Evolutionary conservation across 1,140 invertebrate genomes (phyloP).

Genomic region (Ylistrum balloti): DNA sequence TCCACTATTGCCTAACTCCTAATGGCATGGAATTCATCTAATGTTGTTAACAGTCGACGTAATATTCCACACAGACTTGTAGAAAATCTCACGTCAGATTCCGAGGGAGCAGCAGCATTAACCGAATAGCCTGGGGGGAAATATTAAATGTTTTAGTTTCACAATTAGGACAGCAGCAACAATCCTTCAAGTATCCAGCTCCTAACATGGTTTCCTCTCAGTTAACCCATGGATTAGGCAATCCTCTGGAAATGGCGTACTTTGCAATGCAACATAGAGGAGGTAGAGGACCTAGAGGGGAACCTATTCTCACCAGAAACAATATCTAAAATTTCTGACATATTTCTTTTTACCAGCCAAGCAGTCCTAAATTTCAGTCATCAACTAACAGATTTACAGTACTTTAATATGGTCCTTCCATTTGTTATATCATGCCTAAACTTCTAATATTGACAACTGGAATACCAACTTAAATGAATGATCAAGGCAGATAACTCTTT

Average conservation of each 20-base stretch:
- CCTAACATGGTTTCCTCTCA: background rate
- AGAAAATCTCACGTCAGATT: conserved; percentile 34
- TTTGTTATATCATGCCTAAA: too few relatives aligned
- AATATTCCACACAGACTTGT: background rate
- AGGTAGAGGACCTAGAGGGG: background rate
- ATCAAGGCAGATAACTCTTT: too few relatives aligned
- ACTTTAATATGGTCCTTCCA: background rate
- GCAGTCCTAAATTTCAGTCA: background rate
- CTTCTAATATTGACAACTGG: too few relatives aligned
- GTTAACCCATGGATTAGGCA: conserved; percentile 12
- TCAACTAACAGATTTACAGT: background rate
- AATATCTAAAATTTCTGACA: background rate
- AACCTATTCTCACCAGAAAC: background rate
- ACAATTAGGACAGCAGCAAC: conserved; percentile 25
- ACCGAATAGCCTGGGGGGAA: background rate
- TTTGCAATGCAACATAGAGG: background rate
- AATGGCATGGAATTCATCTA: conserved; percentile 20
- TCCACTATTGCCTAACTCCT: conserved; percentile 20
- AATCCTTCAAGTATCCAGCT: background rate
- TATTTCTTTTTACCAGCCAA: background rate
- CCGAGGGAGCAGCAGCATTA: background rate
- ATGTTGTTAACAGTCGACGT: conserved; percentile 27
- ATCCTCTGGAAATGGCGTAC: background rate
- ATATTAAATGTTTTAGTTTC: conserved; percentile 40
- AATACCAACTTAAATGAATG: too few relatives aligned